Conservation (phyloP, 2,113 vertebrate genomes). For the Phyllostomus hastatus region DNA sequence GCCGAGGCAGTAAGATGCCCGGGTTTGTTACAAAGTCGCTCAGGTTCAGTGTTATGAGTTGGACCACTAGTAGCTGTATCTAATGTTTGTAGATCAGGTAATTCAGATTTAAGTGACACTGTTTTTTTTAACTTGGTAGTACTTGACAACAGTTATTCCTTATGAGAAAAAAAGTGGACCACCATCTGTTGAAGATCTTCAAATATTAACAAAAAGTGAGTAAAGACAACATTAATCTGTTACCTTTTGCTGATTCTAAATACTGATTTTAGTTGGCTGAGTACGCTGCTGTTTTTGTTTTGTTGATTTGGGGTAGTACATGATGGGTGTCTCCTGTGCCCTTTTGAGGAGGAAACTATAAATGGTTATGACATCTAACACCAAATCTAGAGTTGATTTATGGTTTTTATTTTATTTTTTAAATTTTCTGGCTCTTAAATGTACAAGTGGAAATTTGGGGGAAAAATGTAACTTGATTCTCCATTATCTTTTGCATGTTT, state of each 20-base stretch:
- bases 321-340: background rate
- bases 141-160: constrained; percentile 98
- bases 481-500: background rate
- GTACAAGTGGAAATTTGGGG: background rate
- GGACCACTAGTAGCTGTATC: background rate
- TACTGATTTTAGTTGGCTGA: background rate
- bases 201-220: constrained; percentile 98
- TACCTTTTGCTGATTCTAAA: background rate
- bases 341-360: background rate
- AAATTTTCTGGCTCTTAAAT: constrained; percentile 34
- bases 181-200: constrained; percentile 95
- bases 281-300: background rate
- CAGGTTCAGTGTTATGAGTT: background rate
- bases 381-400: background rate
- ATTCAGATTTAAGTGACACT: background rate
- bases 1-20: background rate
- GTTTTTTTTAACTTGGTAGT: constrained; percentile 82
- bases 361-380: background rate
- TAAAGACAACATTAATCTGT: constrained; percentile 23
- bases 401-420: background rate
- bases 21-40: background rate
- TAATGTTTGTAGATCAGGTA: background rate
- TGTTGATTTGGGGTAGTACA: background rate
- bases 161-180: constrained; percentile 94
- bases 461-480: background rate